Evolutionary conservation across 1,140 invertebrate genomes (phyloP), one percentile per base, ranked within the genome.

Genomic region (Mya arenaria): DNA sequence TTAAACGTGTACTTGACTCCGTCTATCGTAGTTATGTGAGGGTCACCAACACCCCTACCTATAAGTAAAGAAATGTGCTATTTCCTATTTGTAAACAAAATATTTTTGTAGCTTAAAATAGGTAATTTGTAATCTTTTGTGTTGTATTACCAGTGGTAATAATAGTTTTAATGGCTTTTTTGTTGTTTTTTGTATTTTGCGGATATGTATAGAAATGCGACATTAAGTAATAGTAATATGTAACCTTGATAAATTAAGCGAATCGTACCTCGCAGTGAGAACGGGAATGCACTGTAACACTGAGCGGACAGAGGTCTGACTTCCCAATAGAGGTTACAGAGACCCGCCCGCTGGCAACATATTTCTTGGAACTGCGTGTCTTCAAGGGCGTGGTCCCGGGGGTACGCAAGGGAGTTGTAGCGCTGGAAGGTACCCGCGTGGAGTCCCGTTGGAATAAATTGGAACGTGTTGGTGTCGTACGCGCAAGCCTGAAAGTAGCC

Each of bases 21-120:
- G 91, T 99, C 98, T 87, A 98, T 98, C 0, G 98, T 99, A 15
- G 97, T 95, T 56, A 99, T 94, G 90, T 99, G 98, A 0, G 98
- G 98, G 93, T 99, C 97, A 1, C 98, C 98, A 90, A 60, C n/a
- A 1, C 23, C 69, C 13, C 56, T 8, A 34, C 55, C 82, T 84
- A n/a, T n/a, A n/a, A n/a, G n/a, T n/a, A n/a, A n/a, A n/a, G n/a
- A n/a, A n/a, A n/a, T n/a, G n/a, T n/a, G n/a, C n/a, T n/a, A n/a
- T n/a, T n/a, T n/a, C n/a, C n/a, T n/a, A n/a, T n/a, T n/a, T n/a
- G n/a, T n/a, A n/a, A n/a, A n/a, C n/a, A n/a, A n/a, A n/a, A n/a
- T n/a, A n/a, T n/a, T n/a, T n/a, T n/a, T n/a, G n/a, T n/a, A n/a
- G n/a, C n/a, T n/a, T n/a, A n/a, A n/a, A n/a, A n/a, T n/a, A n/a